phyloP scores from a whole-genome alignment of 2,113 vertebrate species.

The Dasyornis broadbenti region DNA sequence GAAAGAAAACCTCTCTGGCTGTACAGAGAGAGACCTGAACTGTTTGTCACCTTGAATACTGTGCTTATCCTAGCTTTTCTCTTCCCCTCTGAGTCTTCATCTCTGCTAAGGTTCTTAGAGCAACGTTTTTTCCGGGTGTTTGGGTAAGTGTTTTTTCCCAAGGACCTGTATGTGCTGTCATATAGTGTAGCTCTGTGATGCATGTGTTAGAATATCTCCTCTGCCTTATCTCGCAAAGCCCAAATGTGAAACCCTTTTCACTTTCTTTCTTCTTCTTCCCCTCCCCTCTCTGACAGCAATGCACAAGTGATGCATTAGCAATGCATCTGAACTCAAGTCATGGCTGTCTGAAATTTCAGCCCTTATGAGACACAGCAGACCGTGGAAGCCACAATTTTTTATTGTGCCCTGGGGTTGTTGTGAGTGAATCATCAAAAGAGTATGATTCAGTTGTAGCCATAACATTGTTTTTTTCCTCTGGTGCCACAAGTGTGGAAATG shows the following conservation, averaged over 20 bases:
- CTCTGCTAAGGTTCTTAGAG: background rate
- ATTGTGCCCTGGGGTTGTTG: conserved; percentile 32
- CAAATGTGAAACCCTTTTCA: background rate
- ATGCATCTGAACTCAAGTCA: background rate
- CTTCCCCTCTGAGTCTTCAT: background rate
- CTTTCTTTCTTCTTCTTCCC: background rate
- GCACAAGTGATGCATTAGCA: background rate
- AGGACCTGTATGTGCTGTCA: background rate
- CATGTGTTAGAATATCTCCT: background rate
- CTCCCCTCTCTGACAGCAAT: background rate
- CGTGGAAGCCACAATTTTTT: background rate
- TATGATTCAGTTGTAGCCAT: conserved; percentile 25
- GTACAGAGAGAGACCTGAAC: background rate
- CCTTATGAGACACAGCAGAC: conserved; percentile 13
- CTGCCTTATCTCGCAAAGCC: background rate
- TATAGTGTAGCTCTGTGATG: background rate
- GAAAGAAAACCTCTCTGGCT: background rate
- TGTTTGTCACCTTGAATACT: background rate
- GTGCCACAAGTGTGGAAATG: background rate
- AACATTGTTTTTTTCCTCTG: background rate
- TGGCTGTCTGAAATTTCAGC: conserved; percentile 30
- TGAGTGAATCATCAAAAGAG: conserved; percentile 29
- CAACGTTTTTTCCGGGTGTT: background rate
- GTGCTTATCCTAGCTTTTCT: background rate
- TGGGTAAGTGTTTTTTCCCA: background rate